Evolutionary conservation across 2,888 invertebrate species (phyloP), one percentile per base, ranked within the genome.

Genomic region (Spilarctia lutea): DNA sequence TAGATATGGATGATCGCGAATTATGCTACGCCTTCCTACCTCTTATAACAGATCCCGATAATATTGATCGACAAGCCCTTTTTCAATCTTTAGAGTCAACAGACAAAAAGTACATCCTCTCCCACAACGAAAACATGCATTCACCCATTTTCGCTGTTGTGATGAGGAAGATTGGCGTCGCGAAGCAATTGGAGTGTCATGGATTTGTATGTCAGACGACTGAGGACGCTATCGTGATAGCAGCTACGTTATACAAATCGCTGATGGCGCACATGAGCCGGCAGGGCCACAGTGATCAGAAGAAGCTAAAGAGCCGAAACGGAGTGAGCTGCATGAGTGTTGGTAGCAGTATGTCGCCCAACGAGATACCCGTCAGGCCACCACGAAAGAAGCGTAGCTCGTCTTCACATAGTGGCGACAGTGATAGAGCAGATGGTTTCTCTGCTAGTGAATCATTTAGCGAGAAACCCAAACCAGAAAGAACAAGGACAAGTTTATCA

Each of bases 151-250:
- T 99, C 93, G 98, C 98, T 69, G 98, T 98, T 45, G 98, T 99
- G 75, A 98, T 98, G 98, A 97, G 98, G 86, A 97, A 97, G 88
- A 96, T 97, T 71, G 98, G 97, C 68, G 97, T 97, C 35, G 97
- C 98, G 3, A 98, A 98, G 89, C 97, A 98, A 84, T 94, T 98
- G 79, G 98, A 98, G 95, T 99, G 98, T 92, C 99, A 99, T 95
- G 98, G 98, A 68, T 99, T 98, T 93, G 98, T 98, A 85, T 99
- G 98, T 93, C 97, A 97, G 92, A 97, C 97, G 86, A 97, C 98
- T 52, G 98, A 98, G 94, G 98, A 99, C 92, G 98, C 99, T 79
- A 98, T 99, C 63, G 98, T 98, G 0, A 98, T 99, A 85, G 99
- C 99, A 24, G 98, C 98, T 68, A 98, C 98, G 80, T 96, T 99